Evolutionary conservation across 2,888 invertebrate species (phyloP).

Genomic region (Boloria selene): DNA sequence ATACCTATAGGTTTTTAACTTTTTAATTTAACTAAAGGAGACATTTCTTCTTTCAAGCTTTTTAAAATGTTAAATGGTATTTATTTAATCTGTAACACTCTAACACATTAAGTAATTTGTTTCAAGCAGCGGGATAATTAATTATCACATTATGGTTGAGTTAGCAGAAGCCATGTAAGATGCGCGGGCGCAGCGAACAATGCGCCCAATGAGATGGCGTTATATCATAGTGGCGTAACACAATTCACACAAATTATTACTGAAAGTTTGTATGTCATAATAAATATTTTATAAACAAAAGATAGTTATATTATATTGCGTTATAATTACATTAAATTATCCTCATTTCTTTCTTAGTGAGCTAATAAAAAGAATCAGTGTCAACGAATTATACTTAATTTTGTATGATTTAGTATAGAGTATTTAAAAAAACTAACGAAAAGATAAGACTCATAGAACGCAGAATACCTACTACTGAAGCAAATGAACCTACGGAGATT

Average conservation of each 20-base stretch:
- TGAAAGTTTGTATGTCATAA: slow-evolving; percentile 18
- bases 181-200: slow-evolving; percentile 47
- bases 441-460: too few species aligned
- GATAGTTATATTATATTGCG: slow-evolving; percentile 12
- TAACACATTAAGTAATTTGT: slow-evolving; percentile 39
- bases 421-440: too few species aligned
- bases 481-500: too few species aligned
- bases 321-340: slow-evolving; percentile 13
- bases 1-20: too few species aligned
- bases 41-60: too few species aligned
- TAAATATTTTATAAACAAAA: slow-evolving; percentile 23
- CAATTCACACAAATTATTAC: slow-evolving; percentile 29
- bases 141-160: slow-evolving; percentile 52
- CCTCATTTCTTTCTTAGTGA: slow-evolving; percentile 4
- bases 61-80: too few species aligned
- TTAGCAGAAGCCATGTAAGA: slow-evolving; percentile 42
- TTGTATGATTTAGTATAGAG: too few species aligned
- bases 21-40: too few species aligned
- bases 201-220: slow-evolving; percentile 42
- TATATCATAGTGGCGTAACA: slow-evolving; percentile 60
- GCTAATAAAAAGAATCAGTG: too few species aligned
- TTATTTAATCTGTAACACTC: too few species aligned
- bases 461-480: too few species aligned
- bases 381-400: too few species aligned
- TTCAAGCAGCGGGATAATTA: slow-evolving; percentile 60